Base-by-base conservation (phyloP, 2,797 vertebrate genomes). In the Notolepis coatsorum region DNA sequence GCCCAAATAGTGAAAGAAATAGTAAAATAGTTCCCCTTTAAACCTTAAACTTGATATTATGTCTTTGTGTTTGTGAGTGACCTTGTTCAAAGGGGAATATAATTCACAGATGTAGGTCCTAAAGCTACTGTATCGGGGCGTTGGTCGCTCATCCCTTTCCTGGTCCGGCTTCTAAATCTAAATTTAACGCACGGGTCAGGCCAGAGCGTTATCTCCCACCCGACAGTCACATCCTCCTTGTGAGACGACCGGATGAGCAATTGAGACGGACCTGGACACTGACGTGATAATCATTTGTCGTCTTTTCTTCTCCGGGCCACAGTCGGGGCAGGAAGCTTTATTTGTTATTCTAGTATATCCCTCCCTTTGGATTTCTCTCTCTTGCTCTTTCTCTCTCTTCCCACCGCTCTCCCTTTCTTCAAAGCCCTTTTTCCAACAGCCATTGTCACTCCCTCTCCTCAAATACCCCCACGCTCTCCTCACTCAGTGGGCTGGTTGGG, bases 61-160 rank as follows among this genome's bases (percentile, higher is more conserved):
- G 3, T 2, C 4, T 25, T 3, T 46, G 43, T 25, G 23, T 46
- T 20, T n/a, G 43, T 27, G 24, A 25, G 12, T n/a, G 21, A n/a
- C n/a, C 7, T 5, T n/a, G 43, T 24, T 37, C 0, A 30, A 20
- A n/a, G 5, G 41, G 21, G 5, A 24, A 57, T 49, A 10, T 35
- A 10, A 35, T 35, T 39, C 37, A 53, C 31, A 42, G 62, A 31
- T 71, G 42, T 17, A 49, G 30, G 52, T 62, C 65, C 55, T 2
- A 41, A 42, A 52, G 33, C 52, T 52, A 55, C 42, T 58, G 30
- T 8, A 55, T 66, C 20, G 21, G 74, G 75, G 81, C 33, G 73
- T 72, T 45, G 66, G 72, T 67, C 70, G 47, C 50, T 71, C 81
- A 85, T 84, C 87, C 77, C 69, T 75, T 89, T 91, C 84, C 88